phyloP scores from a whole-genome alignment of 2,888 invertebrate species.

The Spilosoma lubricipeda region DNA sequence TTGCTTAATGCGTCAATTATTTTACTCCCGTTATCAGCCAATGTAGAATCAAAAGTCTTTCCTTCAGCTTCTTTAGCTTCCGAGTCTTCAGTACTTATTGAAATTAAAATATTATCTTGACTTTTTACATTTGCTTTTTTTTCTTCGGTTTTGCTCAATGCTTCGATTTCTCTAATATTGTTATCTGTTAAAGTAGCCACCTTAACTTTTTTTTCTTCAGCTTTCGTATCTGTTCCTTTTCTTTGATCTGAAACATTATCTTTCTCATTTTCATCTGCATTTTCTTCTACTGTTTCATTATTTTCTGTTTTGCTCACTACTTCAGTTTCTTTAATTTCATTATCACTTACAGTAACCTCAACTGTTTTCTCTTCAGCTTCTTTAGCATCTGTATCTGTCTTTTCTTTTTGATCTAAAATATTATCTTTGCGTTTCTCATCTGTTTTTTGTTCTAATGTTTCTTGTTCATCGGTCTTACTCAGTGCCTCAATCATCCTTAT shows the following conservation, averaged over 20 bases:
- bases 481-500: conserved; percentile 32
- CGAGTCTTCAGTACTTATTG: not conserved
- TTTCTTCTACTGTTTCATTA: not conserved
- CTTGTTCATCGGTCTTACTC: conserved; percentile 22
- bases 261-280: too few relatives aligned
- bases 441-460: not conserved
- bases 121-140: too few relatives aligned
- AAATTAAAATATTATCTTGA: conserved; percentile 2
- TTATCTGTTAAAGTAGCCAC: not conserved
- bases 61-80: conserved; percentile 31
- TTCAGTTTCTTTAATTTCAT: too few relatives aligned
- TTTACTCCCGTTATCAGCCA: conserved; percentile 34
- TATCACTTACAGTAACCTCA: not conserved
- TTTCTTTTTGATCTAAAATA: conserved; percentile 13
- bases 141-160: too few relatives aligned
- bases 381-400: not conserved
- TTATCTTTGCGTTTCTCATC: not conserved
- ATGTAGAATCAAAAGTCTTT: conserved; percentile 26
- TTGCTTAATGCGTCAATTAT: conserved; percentile 26
- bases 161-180: too few relatives aligned
- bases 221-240: not conserved
- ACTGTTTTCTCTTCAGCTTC: not conserved
- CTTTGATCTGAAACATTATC: conserved; percentile 14
- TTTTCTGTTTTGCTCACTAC: too few relatives aligned
- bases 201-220: too few relatives aligned